A percentile compares a stretch with the other conserved stretches of the same genome.
Conservation (phyloP, 1,140 invertebrate genomes). For the Drosophila miranda region DNA sequence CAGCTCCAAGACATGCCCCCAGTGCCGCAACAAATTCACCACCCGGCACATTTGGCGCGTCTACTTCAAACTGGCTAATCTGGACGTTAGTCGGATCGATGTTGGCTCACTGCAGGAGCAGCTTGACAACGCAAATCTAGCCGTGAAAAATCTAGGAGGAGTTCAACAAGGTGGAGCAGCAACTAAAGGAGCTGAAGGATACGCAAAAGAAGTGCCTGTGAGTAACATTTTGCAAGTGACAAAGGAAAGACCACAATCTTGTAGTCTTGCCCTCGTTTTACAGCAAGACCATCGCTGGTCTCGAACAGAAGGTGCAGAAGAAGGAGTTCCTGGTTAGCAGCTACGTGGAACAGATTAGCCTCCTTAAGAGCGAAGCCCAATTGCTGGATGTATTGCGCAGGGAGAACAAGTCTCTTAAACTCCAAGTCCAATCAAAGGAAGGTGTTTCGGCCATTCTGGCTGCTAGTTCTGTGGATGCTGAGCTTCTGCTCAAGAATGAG, state of each 20-base stretch:
- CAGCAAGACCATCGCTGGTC: slow-evolving; percentile 79
- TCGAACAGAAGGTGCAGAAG: slow-evolving; percentile 68
- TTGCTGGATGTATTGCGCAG: slow-evolving; percentile 59
- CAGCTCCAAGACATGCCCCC: slow-evolving; percentile 86
- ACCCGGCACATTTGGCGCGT: slow-evolving; percentile 85
- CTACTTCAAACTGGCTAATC: slow-evolving; percentile 85
- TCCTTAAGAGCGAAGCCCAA: slow-evolving; percentile 59
- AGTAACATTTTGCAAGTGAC: slow-evolving; percentile 17
- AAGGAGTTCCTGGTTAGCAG: slow-evolving; percentile 61
- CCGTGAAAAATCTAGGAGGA: slow-evolving; percentile 84
- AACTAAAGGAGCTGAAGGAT: slow-evolving; percentile 84
- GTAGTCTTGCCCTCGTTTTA: neutral
- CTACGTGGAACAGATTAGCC: slow-evolving; percentile 58
- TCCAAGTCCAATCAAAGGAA: slow-evolving; percentile 62
- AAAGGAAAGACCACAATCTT: neutral
- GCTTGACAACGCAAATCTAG: slow-evolving; percentile 83
- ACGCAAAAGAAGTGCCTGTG: slow-evolving; percentile 83
- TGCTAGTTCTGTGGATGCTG: slow-evolving; percentile 83
- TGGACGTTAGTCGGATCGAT: slow-evolving; percentile 83
- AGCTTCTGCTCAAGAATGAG: slow-evolving; percentile 83
- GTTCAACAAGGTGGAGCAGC: slow-evolving; percentile 82
- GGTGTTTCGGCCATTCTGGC: slow-evolving; percentile 84
- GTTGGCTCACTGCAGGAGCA: slow-evolving; percentile 83
- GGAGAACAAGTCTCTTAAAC: slow-evolving; percentile 58
- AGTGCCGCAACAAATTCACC: slow-evolving; percentile 86